Evolutionary conservation across 2,797 vertebrate species (phyloP).

Genomic region (Vultur gryphus): DNA sequence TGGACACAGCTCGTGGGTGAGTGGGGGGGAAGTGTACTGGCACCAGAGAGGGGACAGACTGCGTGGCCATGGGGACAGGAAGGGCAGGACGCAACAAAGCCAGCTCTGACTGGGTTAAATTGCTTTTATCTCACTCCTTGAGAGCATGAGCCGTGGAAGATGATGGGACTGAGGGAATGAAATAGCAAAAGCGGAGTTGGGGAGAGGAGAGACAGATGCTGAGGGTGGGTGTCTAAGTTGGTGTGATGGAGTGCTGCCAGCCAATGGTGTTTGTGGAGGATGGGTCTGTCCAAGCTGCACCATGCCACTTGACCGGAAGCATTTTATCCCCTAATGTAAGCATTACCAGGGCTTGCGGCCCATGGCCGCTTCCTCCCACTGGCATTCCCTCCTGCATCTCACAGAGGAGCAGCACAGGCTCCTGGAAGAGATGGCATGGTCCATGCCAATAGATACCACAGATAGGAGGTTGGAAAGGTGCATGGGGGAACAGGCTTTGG

Average conservation of each 20-base stretch:
- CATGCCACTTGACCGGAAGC: background rate
- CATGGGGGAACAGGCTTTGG: background rate
- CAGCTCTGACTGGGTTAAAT: background rate
- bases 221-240: background rate
- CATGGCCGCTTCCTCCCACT: background rate
- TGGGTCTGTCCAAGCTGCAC: background rate
- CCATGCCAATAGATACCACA: background rate
- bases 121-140: background rate
- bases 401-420: background rate
- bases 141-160: background rate
- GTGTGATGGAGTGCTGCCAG: background rate
- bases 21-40: background rate
- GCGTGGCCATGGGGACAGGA: background rate
- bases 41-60: background rate
- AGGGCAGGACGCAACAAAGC: background rate
- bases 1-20: background rate
- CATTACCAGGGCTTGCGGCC: background rate
- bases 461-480: fast-evolving
- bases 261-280: background rate
- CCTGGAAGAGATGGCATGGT: background rate
- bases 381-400: background rate
- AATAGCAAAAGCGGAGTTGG: background rate
- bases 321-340: background rate
- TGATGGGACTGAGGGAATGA: background rate
- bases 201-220: background rate